Percentiles rank a stretch among this genome's conserved stretches.
Evolutionary conservation across 2,113 vertebrate species (phyloP).

Genomic region (Hassar affinis): DNA sequence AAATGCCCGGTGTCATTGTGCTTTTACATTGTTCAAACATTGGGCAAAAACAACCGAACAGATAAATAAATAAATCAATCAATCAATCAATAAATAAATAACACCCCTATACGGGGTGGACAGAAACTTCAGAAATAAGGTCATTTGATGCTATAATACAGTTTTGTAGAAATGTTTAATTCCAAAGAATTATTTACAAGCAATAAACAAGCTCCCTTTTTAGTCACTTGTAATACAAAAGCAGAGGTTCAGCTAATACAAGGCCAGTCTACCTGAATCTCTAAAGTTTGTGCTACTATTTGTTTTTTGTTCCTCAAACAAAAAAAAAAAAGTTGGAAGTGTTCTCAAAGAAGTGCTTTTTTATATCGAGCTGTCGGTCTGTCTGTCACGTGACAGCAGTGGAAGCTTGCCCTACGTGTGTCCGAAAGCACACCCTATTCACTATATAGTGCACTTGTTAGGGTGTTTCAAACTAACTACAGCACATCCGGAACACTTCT

Average conservation of each 20-base stretch:
- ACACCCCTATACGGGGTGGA: constrained; percentile 35
- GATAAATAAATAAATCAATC: constrained; percentile 33
- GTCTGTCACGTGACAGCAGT: constrained; percentile 64
- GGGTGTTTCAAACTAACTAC: not conserved
- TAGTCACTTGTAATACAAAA: constrained; percentile 67
- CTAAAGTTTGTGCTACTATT: constrained; percentile 78
- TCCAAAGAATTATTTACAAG: constrained; percentile 79
- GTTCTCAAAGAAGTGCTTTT: constrained; percentile 76
- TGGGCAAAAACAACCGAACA: constrained; percentile 58
- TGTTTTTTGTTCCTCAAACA: constrained; percentile 47
- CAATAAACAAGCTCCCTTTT: constrained; percentile 59
- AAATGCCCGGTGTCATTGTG: constrained; percentile 80
- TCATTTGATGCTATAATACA: constrained; percentile 68
- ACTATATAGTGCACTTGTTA: not conserved
- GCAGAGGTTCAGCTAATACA: constrained; percentile 76
- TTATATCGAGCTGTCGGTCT: constrained; percentile 63
- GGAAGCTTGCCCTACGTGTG: constrained; percentile 39
- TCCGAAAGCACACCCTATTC: constrained; percentile 4
- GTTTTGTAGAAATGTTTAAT: constrained; percentile 75
- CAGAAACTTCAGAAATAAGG: constrained; percentile 67
- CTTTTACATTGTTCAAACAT: constrained; percentile 78
- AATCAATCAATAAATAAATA: constrained; percentile 38
- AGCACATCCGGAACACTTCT: not conserved
- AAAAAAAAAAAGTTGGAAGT: constrained; percentile 61
- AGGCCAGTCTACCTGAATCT: constrained; percentile 81